Percentiles rank a stretch among this genome's conserved stretches.
phyloP scores from a whole-genome alignment of 2,113 vertebrate genomes.

The Chaenocephalus aceratus region DNA sequence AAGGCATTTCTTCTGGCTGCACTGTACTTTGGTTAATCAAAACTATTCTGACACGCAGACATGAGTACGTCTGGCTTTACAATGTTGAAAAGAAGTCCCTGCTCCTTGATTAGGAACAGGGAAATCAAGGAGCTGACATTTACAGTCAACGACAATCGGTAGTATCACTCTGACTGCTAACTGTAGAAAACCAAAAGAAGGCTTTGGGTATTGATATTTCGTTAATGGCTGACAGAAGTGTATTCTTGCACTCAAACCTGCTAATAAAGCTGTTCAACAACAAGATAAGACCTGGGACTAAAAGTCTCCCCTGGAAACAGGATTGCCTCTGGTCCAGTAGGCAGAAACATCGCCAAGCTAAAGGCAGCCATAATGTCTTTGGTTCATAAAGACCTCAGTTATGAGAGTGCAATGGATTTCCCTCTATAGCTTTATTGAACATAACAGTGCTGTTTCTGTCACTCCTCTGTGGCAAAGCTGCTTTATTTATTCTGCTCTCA shows the following conservation, averaged over 20 bases:
- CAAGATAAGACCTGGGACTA: neutral
- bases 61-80: neutral
- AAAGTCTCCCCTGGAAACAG: conserved; percentile 11
- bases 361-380: conserved; percentile 8
- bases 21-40: neutral
- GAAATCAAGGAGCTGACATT: neutral
- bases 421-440: conserved; percentile 4
- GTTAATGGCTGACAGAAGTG: neutral
- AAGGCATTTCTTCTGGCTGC: conserved; percentile 13
- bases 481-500: conserved; percentile 59
- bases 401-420: conserved; percentile 42
- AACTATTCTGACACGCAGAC: neutral
- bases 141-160: neutral
- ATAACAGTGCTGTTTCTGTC: conserved; percentile 25
- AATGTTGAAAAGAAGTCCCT: neutral
- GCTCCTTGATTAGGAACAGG: neutral
- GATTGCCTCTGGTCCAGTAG: neutral
- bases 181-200: too few relatives aligned
- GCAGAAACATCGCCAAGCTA: conserved; percentile 13
- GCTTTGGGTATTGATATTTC: neutral
- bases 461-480: conserved; percentile 21
- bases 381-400: conserved; percentile 21
- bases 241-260: neutral
- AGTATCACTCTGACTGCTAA: neutral
- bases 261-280: too few relatives aligned